Evolutionary conservation across 1,140 invertebrate species (phyloP), one percentile per base, ranked within the genome.

Genomic region (Hyles vespertilio): DNA sequence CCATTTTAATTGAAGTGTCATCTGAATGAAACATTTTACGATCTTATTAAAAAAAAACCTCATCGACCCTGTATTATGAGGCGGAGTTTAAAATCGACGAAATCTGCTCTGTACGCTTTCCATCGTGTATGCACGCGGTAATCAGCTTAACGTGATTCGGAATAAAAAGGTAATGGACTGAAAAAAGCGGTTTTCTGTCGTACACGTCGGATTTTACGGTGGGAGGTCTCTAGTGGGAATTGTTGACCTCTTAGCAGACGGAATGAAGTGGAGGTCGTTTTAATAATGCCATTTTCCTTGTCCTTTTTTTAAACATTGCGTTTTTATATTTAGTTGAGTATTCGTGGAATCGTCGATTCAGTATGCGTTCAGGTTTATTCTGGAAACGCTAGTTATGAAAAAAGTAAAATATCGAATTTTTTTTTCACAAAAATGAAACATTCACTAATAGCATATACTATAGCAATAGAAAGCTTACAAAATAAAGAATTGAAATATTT

Each of bases 131-230:
- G 66, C 58, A 63, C 36, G 52, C 59, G 48, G 63, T 79, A 74
- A 79, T 79, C 74, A 75, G 71, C 71, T 81, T 72, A 77, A 72
- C 74, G 66, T 54, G 58, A 61, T 51, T 70, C 63, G 60, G 65
- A 77, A 74, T 66, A 79, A 79, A 77, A 73, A 70, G 56, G 67
- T 81, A 81, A 81, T 81, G 78, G 74, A 73, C 58, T 73, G 76
- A 70, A 70, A 22, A 81, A 78, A 73, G 73, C 64, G 59, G 54
- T 66, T 52, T 64, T 69, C 61, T 67, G 69, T 70, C 67, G 63
- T 61, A 65, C 62, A 62, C 67, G 66, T 53, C 62, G 69, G 59
- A 67, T 61, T 65, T 61, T 63, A 58, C 45, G 54, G 45, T 34
- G n/a, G 52, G 12, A 11, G 7, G 44, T 32, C 32, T 32, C 45